Evolutionary conservation across 2,797 vertebrate species (phyloP).

Genomic region (Siniperca obscura): DNA sequence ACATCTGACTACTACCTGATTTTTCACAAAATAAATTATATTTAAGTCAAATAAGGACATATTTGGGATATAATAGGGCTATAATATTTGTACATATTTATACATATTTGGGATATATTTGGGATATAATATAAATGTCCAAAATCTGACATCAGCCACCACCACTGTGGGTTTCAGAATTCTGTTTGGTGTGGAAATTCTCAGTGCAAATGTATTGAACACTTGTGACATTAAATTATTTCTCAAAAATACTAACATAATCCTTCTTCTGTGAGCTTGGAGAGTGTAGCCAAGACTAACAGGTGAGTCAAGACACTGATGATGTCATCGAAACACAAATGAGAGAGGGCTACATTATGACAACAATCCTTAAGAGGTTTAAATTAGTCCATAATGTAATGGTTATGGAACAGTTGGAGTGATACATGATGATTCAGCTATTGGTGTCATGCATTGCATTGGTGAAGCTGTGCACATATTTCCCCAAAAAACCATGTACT

Average conservation of each 20-base stretch:
- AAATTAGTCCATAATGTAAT: constrained; percentile 72
- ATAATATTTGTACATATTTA: too few relatives aligned
- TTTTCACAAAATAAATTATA: background rate
- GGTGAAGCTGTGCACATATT: constrained; percentile 18
- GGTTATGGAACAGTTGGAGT: constrained; percentile 62
- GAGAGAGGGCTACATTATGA: constrained; percentile 46
- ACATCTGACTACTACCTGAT: background rate
- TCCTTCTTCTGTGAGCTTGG: constrained; percentile 2
- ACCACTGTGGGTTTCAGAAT: background rate
- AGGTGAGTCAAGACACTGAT: constrained; percentile 10
- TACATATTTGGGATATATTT: background rate
- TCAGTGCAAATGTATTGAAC: background rate
- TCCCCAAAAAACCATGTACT: background rate
- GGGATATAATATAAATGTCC: background rate
- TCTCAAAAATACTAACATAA: background rate
- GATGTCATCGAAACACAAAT: constrained; percentile 32
- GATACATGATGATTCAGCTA: constrained; percentile 59
- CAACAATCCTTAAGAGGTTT: constrained; percentile 66
- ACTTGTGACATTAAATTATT: background rate
- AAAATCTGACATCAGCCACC: background rate
- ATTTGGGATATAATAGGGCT: background rate
- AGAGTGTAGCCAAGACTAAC: background rate
- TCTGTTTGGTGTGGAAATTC: background rate
- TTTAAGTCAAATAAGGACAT: background rate
- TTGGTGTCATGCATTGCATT: constrained; percentile 52